These are phyloP conservation scores for Himantopus leucocephalus DNA, from an alignment of 2,113 vertebrate species.

Conservation along the genomic window DNA sequence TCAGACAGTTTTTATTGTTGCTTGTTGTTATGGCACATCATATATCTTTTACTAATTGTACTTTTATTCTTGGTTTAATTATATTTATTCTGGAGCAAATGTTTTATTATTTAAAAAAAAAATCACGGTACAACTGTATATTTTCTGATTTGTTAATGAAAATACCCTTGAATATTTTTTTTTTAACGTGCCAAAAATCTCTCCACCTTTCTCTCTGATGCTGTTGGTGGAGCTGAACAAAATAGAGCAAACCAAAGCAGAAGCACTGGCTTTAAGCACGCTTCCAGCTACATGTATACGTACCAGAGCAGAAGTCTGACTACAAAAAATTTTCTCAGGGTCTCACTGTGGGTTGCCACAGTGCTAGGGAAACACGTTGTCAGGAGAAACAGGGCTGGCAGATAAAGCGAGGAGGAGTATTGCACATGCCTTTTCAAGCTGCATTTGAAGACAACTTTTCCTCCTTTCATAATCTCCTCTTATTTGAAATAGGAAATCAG, in stretches of 20 bases:
- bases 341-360: not conserved
- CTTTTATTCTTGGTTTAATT: not conserved
- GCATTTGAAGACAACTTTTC: not conserved
- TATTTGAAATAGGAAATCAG: not conserved
- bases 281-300: not conserved
- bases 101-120: not conserved
- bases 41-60: constrained; percentile 14
- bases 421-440: not conserved
- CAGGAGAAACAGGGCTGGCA: not conserved
- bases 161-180: not conserved
- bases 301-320: not conserved
- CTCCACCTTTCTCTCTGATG: not conserved
- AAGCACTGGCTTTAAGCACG: not conserved
- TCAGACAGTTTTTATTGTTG: constrained; percentile 6
- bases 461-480: not conserved
- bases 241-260: not conserved
- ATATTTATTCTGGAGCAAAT: not conserved
- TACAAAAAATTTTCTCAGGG: not conserved
- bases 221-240: not conserved
- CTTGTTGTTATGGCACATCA: not conserved
- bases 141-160: not conserved
- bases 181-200: not conserved
- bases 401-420: not conserved
- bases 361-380: not conserved
- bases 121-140: not conserved